A percentile compares a stretch with the other conserved stretches of the same genome.
Conservation (phyloP, 2,888 invertebrate species). For the Dugesia japonica region DNA sequence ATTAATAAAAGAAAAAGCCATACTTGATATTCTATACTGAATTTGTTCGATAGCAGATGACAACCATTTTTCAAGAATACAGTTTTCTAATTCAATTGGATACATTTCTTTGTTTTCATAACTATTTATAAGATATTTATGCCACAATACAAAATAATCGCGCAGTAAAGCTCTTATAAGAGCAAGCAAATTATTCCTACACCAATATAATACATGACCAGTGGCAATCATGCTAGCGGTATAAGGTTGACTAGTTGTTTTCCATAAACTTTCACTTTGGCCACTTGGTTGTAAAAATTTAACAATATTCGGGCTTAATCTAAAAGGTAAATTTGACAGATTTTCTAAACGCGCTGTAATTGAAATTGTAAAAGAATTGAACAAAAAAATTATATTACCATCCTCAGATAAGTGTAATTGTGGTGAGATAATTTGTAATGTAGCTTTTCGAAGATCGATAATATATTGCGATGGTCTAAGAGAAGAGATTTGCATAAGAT, state of each 20-base stretch:
- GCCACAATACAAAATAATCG: slow-evolving; percentile 21
- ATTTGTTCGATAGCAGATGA: background rate
- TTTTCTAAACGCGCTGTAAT: background rate
- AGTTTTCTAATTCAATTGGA: background rate
- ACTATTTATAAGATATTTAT: background rate
- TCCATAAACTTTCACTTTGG: background rate
- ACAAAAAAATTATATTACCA: background rate
- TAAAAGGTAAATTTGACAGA: background rate
- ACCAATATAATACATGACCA: background rate
- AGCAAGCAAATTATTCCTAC: background rate
- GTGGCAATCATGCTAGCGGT: slow-evolving; percentile 21
- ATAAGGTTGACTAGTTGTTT: background rate
- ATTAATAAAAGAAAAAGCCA: background rate
- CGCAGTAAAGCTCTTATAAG: background rate
- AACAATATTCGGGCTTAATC: background rate
- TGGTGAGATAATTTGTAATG: background rate
- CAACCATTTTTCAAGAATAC: slow-evolving; percentile 9
- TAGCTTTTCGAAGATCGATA: background rate
- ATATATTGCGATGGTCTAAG: background rate
- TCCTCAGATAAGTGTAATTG: background rate
- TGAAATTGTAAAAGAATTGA: no score
- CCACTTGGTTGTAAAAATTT: background rate
- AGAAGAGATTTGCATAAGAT: background rate
- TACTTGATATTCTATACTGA: background rate
- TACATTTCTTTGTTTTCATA: background rate